Evolutionary conservation across 2,888 invertebrate genomes (phyloP), one percentile per base, ranked within the genome.

Genomic region (Erannis defoliaria): DNA sequence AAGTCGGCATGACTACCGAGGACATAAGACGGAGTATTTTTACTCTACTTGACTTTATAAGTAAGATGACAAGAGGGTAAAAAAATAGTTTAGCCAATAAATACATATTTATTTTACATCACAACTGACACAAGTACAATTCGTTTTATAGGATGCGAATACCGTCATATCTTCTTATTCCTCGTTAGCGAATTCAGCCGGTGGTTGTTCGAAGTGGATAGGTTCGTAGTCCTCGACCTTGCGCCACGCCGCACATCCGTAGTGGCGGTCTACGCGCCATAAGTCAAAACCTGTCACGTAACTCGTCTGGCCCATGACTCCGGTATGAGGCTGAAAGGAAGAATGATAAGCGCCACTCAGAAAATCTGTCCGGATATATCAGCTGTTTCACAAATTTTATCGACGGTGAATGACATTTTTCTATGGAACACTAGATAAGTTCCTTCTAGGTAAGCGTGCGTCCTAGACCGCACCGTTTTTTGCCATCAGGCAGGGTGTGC

Each of bases 251-350:
- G n/a, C 6, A 57, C 70, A 70, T 50, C 65, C 29, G 66, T 63
- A 50, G 64, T 64, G 42, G 16, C 46, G 56, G 60, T 71, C 76
- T 62, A 81, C 31, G 64, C 81, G 49, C 77, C 76, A 3, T 72
- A 78, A 78, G 60, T 89, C 89, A 43, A 66, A 72, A 6, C 74
- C 77, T 8, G 82, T 84, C 49, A 89, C 70, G 57, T 74, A 79
- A 0, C 63, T 35, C 3, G 68, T 55, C 58, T 86, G 87, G 0
- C 88, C 88, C 76, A 89, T 87, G 2, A 67, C 66, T 3, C 80
- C 84, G 6, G 73, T 64, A 50, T 73, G 71, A 9, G 81, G 73
- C 87, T 88, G 68, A 0, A 73, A 19, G 9, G 31, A 21, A 1
- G n/a, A 1, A 6, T n/a, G 14, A 35, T n/a, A 35, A 6, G n/a